phyloP scores from a whole-genome alignment of 2,113 vertebrate genomes.

The Numida meleagris region DNA sequence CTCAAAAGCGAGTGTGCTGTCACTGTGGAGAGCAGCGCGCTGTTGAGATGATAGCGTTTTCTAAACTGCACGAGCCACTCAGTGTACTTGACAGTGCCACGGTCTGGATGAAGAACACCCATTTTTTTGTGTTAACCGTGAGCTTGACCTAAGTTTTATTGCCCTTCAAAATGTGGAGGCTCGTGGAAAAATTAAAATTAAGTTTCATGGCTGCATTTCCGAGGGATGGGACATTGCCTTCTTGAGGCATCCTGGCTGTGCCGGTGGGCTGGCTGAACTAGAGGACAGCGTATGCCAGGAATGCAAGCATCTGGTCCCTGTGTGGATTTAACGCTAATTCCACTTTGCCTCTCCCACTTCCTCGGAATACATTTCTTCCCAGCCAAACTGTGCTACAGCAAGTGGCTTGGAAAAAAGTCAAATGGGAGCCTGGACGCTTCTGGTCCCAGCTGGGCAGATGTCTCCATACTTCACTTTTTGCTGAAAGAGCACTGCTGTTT shows the following conservation, averaged over 20 bases:
- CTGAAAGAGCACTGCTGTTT: not conserved
- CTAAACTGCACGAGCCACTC: not conserved
- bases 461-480: rapidly evolving
- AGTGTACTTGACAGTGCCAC: constrained; percentile 4
- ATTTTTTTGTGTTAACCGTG: not conserved
- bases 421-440: not conserved
- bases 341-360: not conserved
- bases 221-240: not conserved
- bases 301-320: not conserved
- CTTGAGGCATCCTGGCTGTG: not conserved
- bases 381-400: not conserved
- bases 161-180: not conserved
- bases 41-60: not conserved
- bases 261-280: rapidly evolving
- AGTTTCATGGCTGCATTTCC: not conserved
- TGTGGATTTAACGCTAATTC: constrained; percentile 25
- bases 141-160: not conserved
- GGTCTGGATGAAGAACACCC: constrained; percentile 27
- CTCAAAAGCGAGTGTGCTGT: constrained; percentile 15
- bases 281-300: not conserved
- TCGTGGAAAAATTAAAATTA: not conserved
- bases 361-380: constrained; percentile 2
- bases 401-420: not conserved
- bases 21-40: not conserved
- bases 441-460: not conserved